These are phyloP conservation scores for Gymnosoma rotundatum DNA, from an alignment of 2,888 invertebrate species.

Conservation along the genomic window DNA sequence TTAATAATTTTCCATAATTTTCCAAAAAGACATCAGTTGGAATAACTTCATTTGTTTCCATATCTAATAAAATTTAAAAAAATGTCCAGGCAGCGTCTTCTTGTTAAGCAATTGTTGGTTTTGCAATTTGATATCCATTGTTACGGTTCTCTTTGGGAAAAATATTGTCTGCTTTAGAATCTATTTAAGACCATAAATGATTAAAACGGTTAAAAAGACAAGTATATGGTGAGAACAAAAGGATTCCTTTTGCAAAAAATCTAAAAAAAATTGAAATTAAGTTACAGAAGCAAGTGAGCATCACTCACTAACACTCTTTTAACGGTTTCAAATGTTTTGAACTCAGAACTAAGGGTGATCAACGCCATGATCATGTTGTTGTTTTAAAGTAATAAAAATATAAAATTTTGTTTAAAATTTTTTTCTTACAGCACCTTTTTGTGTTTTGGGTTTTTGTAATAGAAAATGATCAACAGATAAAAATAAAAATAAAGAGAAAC, in stretches of 20 bases:
- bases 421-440: slow-evolving; percentile 54
- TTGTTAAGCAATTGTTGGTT: slow-evolving; percentile 25
- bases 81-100: slow-evolving; percentile 12
- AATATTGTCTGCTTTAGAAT: slow-evolving; percentile 8
- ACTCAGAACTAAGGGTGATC: slow-evolving; percentile 55
- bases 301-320: background rate
- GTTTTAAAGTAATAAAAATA: slow-evolving; percentile 76
- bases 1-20: no score
- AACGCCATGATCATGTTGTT: slow-evolving; percentile 9
- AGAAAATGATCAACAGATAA: slow-evolving; percentile 51
- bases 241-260: background rate
- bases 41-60: slow-evolving; percentile 30
- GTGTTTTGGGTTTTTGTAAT: slow-evolving; percentile 15
- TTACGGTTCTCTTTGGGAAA: slow-evolving; percentile 5
- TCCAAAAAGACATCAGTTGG: background rate
- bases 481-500: slow-evolving; percentile 47
- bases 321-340: background rate
- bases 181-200: slow-evolving; percentile 25
- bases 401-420: slow-evolving; percentile 44
- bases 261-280: background rate
- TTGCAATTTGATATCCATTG: slow-evolving; percentile 9
- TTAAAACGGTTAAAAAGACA: background rate
- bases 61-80: slow-evolving; percentile 11
- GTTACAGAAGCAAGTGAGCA: background rate
- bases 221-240: background rate